phyloP scores from a whole-genome alignment of 2,113 vertebrate genomes.

The Stegostoma tigrinum region DNA sequence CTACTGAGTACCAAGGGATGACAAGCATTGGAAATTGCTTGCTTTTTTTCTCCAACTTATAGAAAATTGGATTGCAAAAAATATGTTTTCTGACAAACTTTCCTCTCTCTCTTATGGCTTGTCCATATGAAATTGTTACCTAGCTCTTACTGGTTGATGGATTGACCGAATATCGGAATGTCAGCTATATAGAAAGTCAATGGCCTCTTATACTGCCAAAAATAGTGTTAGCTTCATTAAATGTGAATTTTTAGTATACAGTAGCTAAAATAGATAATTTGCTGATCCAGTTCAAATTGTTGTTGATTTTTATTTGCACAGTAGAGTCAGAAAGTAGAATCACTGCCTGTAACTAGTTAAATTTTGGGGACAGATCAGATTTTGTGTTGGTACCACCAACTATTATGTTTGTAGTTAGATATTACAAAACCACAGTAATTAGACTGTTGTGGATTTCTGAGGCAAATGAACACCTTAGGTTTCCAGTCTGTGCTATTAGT shows the following conservation, averaged over 20 bases:
- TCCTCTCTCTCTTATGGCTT: slow-evolving; percentile 71
- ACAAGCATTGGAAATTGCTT: slow-evolving; percentile 67
- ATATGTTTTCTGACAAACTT: slow-evolving; percentile 70
- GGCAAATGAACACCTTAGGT: slow-evolving; percentile 76
- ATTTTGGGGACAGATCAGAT: slow-evolving; percentile 79
- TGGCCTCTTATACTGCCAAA: slow-evolving; percentile 99
- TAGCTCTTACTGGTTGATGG: slow-evolving; percentile 78
- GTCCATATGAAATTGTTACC: slow-evolving; percentile 68
- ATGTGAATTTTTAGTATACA: slow-evolving; percentile 94
- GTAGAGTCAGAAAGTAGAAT: slow-evolving; percentile 94
- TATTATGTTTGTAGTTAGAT: slow-evolving; percentile 97
- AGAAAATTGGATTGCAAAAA: slow-evolving; percentile 64
- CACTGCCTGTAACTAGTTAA: slow-evolving; percentile 97
- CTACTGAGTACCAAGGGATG: slow-evolving; percentile 82
- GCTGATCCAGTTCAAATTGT: slow-evolving; percentile 98
- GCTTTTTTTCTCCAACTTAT: slow-evolving; percentile 53
- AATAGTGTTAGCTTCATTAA: slow-evolving; percentile 91
- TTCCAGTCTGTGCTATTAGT: slow-evolving; percentile 92
- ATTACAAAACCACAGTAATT: slow-evolving; percentile 77
- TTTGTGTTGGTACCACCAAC: slow-evolving; percentile 86
- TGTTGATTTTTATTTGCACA: slow-evolving; percentile 99
- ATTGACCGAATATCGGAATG: slow-evolving; percentile 78
- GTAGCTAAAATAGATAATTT: slow-evolving; percentile 97
- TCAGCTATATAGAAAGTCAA: slow-evolving; percentile 86
- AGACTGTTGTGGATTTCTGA: slow-evolving; percentile 73